A percentile compares a stretch with the other conserved stretches of the same genome.
phyloP scores from a whole-genome alignment of 2,888 invertebrate genomes.

The Nephrotoma guestfalica region DNA sequence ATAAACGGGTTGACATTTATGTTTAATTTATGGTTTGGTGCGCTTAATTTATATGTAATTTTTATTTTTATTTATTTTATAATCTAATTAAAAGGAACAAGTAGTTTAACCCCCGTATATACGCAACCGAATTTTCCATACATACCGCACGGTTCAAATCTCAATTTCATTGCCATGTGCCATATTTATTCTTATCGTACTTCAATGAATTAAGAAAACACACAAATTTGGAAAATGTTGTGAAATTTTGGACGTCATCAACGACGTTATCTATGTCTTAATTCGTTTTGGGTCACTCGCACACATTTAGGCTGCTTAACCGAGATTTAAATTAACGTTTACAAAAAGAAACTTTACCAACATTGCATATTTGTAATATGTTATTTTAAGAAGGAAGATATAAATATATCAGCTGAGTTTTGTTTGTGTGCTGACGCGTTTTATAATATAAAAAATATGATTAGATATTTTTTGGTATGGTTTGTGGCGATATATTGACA shows the following conservation, averaged over 20 bases:
- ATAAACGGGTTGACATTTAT: not conserved
- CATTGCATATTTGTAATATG: not conserved
- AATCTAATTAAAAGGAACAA: not conserved
- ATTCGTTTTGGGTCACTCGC: not conserved
- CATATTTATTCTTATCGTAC: not conserved
- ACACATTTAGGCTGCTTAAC: not conserved
- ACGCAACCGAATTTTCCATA: not conserved
- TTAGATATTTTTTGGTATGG: too few relatives aligned
- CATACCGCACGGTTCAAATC: not conserved
- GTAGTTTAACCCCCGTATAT: not conserved
- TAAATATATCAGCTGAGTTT: not conserved
- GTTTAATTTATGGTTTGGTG: not conserved
- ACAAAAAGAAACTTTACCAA: not conserved
- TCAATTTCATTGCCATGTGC: not conserved
- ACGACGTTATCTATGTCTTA: not conserved
- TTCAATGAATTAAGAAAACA: not conserved
- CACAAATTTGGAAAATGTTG: not conserved
- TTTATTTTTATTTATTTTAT: not conserved
- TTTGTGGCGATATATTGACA: too few relatives aligned
- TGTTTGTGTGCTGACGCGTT: too few relatives aligned
- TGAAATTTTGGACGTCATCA: not conserved
- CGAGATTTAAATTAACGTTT: not conserved
- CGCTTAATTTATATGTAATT: not conserved
- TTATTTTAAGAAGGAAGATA: not conserved
- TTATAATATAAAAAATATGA: too few relatives aligned